Conservation (phyloP, 2,113 vertebrate genomes). For the Lepus americanus region DNA sequence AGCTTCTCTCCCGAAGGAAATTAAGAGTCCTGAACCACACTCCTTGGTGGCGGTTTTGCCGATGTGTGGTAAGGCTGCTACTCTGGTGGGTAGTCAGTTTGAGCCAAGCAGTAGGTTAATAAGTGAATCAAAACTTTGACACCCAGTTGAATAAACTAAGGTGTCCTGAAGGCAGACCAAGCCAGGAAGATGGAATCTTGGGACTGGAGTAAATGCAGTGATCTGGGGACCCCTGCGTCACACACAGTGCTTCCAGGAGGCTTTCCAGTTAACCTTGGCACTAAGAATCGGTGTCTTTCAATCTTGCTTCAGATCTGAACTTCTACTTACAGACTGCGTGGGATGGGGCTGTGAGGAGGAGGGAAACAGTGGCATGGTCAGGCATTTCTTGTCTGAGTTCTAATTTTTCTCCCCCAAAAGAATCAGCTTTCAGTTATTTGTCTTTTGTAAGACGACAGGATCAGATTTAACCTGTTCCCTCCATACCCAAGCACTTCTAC, state of each 20-base stretch:
- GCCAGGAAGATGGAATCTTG: neutral
- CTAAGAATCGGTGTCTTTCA: neutral
- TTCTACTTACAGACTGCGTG: neutral
- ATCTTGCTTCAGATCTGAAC: neutral
- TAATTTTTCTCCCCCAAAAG: neutral
- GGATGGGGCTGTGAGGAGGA: neutral
- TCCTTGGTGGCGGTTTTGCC: neutral
- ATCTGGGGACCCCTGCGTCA: neutral
- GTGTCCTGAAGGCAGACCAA: neutral
- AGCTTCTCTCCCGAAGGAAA: slow-evolving; percentile 52
- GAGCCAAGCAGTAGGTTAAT: neutral
- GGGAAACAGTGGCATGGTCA: neutral
- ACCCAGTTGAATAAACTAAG: neutral
- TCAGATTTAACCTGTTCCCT: slow-evolving; percentile 28
- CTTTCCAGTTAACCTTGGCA: neutral
- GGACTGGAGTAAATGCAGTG: neutral
- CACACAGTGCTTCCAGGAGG: neutral
- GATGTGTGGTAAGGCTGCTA: neutral
- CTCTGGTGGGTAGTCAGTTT: neutral
- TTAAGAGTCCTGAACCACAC: neutral
- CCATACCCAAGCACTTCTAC: neutral
- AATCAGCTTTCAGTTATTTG: neutral
- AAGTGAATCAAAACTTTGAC: neutral
- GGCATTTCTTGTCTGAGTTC: neutral
- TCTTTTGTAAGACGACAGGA: neutral